Evolutionary conservation across 2,113 vertebrate genomes (phyloP).

Genomic region (Salvelinus namaycush): DNA sequence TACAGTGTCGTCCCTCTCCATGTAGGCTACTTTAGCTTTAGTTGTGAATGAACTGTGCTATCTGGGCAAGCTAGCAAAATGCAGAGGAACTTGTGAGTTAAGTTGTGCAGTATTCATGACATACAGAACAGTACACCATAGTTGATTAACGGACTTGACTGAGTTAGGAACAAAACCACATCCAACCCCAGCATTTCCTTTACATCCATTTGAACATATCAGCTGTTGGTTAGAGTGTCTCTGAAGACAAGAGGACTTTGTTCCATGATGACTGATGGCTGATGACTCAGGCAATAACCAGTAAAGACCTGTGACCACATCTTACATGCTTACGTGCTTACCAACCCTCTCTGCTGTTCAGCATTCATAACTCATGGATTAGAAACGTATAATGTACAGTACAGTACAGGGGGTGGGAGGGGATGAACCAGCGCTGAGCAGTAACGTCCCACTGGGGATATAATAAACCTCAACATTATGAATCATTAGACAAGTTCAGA

Average conservation of each 20-base stretch:
- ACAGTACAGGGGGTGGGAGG: constrained; percentile 9
- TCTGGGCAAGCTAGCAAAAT: background rate
- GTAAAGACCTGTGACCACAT: constrained; percentile 49
- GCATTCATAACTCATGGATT: constrained; percentile 29
- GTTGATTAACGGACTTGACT: too few species aligned
- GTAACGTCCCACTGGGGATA: constrained; percentile 20
- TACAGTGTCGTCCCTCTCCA: background rate
- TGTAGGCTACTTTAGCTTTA: background rate
- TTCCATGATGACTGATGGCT: background rate
- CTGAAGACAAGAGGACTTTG: constrained; percentile 23
- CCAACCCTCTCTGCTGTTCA: constrained; percentile 30
- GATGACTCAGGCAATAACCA: constrained; percentile 6
- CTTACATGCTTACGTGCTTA: constrained; percentile 34
- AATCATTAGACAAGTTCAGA: constrained; percentile 23
- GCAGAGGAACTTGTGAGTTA: background rate
- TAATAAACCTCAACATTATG: constrained; percentile 15
- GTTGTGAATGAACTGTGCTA: background rate
- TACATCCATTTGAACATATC: constrained; percentile 10
- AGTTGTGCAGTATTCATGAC: background rate
- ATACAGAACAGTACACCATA: constrained; percentile 13
- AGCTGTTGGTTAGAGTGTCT: constrained; percentile 4
- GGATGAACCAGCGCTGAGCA: constrained; percentile 29
- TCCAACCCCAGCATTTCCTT: constrained; percentile 13
- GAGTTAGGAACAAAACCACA: too few species aligned
- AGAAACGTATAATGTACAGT: too few species aligned